Conservation (phyloP, 35 echinoderm and acorn worm genomes). For the Apostichopus parvimensis region DNA sequence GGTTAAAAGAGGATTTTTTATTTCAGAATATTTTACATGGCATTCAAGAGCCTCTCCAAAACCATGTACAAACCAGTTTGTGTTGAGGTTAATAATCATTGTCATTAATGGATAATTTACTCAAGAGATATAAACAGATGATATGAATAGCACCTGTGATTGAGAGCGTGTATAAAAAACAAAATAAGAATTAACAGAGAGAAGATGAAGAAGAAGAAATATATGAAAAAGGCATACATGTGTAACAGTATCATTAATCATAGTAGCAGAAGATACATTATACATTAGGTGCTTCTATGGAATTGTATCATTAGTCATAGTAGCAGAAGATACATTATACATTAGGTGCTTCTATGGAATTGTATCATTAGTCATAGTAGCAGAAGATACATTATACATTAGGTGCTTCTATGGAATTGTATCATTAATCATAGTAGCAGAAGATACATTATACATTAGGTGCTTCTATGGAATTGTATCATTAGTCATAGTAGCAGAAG, state of each 20-base stretch:
- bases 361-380: too few species aligned
- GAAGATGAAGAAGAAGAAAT: background rate
- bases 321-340: background rate
- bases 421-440: background rate
- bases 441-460: background rate
- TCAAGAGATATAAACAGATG: background rate
- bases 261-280: background rate
- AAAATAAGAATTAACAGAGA: background rate
- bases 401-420: background rate
- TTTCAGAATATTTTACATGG: slow-evolving; percentile 60
- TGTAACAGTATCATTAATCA: background rate
- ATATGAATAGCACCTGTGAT: slow-evolving; percentile 43
- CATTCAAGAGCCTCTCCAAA: slow-evolving; percentile 54
- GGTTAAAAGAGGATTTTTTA: slow-evolving; percentile 52
- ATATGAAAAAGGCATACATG: slow-evolving; percentile 38
- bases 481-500: too few species aligned
- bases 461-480: too few species aligned
- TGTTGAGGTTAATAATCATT: slow-evolving; percentile 1
- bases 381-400: too few species aligned
- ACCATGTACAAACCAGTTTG: slow-evolving; percentile 42
- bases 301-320: too few species aligned
- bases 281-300: too few species aligned
- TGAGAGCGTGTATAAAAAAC: slow-evolving; percentile 19
- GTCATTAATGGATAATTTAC: slow-evolving; percentile 1
- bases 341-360: background rate